Conservation (phyloP, 2,113 vertebrate genomes). For the Oxygymnocypris stewartii region DNA sequence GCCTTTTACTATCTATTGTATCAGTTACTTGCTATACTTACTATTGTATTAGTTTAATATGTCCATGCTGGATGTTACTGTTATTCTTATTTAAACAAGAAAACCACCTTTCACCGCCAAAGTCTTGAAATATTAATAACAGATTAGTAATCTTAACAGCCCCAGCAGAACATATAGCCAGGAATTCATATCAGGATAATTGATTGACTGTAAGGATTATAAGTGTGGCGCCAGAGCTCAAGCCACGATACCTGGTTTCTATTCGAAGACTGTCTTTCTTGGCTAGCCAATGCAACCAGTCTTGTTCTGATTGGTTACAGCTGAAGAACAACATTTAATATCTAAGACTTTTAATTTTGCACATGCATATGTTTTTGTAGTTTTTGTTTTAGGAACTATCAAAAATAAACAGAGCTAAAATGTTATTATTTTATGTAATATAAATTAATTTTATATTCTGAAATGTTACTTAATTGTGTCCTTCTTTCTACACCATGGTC, state of each 20-base stretch:
- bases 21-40: not conserved
- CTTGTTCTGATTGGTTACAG: not conserved
- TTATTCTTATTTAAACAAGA: not conserved
- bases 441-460: not conserved
- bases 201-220: not conserved
- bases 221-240: not conserved
- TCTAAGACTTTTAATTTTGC: not conserved
- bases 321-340: not conserved
- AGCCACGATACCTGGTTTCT: not conserved
- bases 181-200: not conserved
- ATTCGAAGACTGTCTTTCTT: not conserved
- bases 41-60: not conserved
- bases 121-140: not conserved
- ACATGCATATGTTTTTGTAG: not conserved
- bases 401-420: not conserved
- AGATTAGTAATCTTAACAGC: not conserved
- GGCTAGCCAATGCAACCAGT: not conserved
- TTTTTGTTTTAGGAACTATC: not conserved
- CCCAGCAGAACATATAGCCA: not conserved
- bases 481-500: not conserved
- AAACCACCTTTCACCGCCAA: not conserved
- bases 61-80: not conserved
- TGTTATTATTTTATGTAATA: not conserved
- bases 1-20: not conserved
- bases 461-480: not conserved